Conservation (phyloP, 2,797 vertebrate genomes). For the Pygocentrus nattereri region DNA sequence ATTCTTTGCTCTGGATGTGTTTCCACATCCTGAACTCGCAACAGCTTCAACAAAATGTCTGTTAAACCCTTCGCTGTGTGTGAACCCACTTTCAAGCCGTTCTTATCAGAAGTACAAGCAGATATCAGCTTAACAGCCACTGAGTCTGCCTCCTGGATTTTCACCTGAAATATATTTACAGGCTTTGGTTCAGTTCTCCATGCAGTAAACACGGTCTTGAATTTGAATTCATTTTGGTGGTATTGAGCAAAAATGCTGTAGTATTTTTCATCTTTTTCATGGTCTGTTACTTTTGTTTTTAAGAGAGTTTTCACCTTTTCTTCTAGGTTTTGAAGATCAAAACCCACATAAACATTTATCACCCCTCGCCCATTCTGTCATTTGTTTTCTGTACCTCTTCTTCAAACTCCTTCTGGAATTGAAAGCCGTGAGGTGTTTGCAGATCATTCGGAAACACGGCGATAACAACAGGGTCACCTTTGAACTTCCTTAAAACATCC, state of each 20-base stretch:
- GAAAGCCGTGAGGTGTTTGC: background rate
- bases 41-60: background rate
- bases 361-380: background rate
- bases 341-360: slow-evolving; percentile 12
- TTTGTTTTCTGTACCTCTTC: background rate
- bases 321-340: background rate
- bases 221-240: background rate
- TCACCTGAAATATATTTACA: background rate
- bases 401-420: slow-evolving; percentile 4
- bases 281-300: background rate
- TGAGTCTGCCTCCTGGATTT: slow-evolving; percentile 2
- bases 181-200: background rate
- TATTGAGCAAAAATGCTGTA: background rate
- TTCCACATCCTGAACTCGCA: background rate
- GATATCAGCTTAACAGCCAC: background rate
- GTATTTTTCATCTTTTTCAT: background rate
- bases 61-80: background rate
- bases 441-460: slow-evolving; percentile 9
- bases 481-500: background rate
- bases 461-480: background rate
- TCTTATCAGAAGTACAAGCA: background rate
- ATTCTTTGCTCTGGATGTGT: slow-evolving; percentile 1
- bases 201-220: background rate
- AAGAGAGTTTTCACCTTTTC: background rate
- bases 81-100: background rate